phyloP scores from a whole-genome alignment of 1,140 invertebrate species.

The Papilio aristodemus region DNA sequence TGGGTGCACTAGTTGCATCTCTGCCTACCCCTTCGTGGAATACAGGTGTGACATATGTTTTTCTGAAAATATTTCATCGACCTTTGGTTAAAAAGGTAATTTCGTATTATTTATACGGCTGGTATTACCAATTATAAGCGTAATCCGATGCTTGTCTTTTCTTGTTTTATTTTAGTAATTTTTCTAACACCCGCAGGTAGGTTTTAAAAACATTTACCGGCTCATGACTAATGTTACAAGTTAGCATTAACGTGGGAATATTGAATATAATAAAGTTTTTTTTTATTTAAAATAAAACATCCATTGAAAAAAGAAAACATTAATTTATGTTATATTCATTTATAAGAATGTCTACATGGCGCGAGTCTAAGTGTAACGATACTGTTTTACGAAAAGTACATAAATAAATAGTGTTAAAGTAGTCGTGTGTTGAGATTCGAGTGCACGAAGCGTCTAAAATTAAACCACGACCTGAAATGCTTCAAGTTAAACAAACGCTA shows the following conservation, averaged over 20 bases:
- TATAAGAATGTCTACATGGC: not conserved
- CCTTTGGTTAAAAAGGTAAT: no score
- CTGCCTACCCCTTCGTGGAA: no score
- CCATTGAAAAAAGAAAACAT: not conserved
- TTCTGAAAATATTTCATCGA: no score
- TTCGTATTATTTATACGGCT: no score
- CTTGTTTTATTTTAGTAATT: not conserved
- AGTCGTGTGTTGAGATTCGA: not conserved
- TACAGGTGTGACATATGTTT: no score
- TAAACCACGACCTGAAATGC: conserved; percentile 11
- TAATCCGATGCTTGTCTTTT: no score
- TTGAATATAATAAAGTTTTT: not conserved
- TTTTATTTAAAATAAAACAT: not conserved
- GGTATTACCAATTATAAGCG: no score
- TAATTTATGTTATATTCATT: no score
- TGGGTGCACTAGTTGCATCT: no score
- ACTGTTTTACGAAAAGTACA: not conserved
- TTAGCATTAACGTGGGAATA: not conserved
- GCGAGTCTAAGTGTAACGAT: not conserved
- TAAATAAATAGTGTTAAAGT: not conserved
- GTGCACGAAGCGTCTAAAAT: not conserved
- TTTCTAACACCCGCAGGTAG: not conserved
- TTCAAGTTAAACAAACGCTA: conserved; percentile 13
- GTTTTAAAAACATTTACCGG: not conserved
- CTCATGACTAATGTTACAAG: not conserved